Base-by-base conservation (phyloP, 2,113 vertebrate species). In the Thermophis baileyi region DNA sequence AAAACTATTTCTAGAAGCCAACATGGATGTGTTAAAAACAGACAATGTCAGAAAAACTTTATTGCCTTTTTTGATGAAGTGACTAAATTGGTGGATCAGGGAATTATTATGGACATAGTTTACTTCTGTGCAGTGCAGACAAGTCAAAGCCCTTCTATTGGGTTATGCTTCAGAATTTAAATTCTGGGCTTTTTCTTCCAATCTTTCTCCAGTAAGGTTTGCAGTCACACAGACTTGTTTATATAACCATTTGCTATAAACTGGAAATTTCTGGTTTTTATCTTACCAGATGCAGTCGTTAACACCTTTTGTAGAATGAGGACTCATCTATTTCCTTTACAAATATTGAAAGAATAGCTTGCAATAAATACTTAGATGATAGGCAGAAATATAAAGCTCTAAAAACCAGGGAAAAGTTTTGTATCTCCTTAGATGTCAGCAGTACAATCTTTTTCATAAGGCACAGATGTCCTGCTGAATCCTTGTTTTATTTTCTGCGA, bases 351-450 rank as follows among this genome's bases (percentile, higher is more conserved):
- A 94, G 53, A 91, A 95, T 3, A 44, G 91, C 74, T 96, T 92
- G 30, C 54, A 12, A 18, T 22, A 63, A 85, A 89, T 69, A 95
- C 49, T n/a, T 60, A 89, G 94, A 94, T 18, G 1, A 92, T 89
- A 91, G 85, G 85, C 12, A 93, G 93, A 51, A 91, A 92, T 92
- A 85, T 87, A 95, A 96, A 89, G 25, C 88, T 94, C 87, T 60
- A 92, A 55, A 22, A 30, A 50, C 87, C 0, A 24, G 47, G 40
- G 47, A 1, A 25, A 47, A 3, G 44, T 94, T 93, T 95, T 95
- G 93, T 95, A 49, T 92, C 69, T 91, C 54, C 92, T 69, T 50
- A 94, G 85, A 89, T 54, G 44, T 60, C 74, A 95, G 4, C 90
- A 93, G 90, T 54, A 91, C 27, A 9, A 57, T n/a, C 94, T 60